Evolutionary conservation across 2,888 invertebrate species (phyloP).

Genomic region (Drosophila conformis): DNA sequence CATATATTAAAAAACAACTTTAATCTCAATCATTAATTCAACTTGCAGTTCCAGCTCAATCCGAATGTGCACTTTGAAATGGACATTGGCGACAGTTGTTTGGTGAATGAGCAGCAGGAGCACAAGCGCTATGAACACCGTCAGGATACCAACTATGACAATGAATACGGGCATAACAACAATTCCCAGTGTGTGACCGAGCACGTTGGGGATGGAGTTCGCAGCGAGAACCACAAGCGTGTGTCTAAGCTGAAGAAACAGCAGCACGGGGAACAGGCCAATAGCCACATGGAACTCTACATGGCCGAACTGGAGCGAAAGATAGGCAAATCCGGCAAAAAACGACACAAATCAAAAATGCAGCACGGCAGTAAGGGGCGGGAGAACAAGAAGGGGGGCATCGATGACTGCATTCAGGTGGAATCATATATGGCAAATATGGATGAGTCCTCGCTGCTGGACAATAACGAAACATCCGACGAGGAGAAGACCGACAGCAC

Average conservation of each 20-base stretch:
- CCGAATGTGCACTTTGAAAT: constrained; percentile 73
- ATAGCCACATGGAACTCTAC: constrained; percentile 47
- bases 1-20: background rate
- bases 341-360: constrained; percentile 43
- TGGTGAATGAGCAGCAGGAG: constrained; percentile 44
- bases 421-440: constrained; percentile 50
- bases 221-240: constrained; percentile 32
- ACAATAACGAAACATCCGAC: constrained; percentile 29
- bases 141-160: constrained; percentile 15
- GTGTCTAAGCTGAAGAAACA: constrained; percentile 36
- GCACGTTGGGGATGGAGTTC: constrained; percentile 37
- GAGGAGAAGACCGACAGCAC: constrained; percentile 28
- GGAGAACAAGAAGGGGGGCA: constrained; percentile 2
- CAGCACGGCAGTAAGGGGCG: background rate
- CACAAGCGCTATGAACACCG: constrained; percentile 28
- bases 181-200: constrained; percentile 26
- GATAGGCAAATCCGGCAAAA: constrained; percentile 41
- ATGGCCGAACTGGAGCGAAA: constrained; percentile 58
- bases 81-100: constrained; percentile 75
- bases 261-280: constrained; percentile 15
- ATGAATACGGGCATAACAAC: constrained; percentile 15
- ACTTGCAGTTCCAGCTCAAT: constrained; percentile 66
- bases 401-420: constrained; percentile 21
- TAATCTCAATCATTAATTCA: background rate
- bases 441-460: constrained; percentile 31